Base-by-base conservation (phyloP, 2,797 vertebrate species). In the Protosalanx chinensis region DNA sequence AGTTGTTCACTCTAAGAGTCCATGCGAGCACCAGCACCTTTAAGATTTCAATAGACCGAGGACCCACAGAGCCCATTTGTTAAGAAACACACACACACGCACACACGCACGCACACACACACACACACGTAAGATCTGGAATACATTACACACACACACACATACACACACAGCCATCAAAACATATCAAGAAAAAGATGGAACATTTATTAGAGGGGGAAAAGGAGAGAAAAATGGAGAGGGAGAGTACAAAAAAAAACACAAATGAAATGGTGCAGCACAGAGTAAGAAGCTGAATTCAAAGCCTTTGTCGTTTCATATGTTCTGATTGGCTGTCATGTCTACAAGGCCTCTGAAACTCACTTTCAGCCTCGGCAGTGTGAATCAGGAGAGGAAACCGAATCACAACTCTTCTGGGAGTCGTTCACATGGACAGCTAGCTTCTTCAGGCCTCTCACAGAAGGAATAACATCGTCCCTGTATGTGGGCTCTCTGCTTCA, bases 201-300 rank as follows among this genome's bases (percentile, higher is more conserved):
- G 18, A 20, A 68, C 30, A 62, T 35, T 51, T 56, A 18, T 64
- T 56, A n/a, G 16, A 53, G 4, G 15, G 5, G 12, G 12, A 46
- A 46, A 51, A n/a, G 23, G 37, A 10, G 37, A 12, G 37, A 41
- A 41, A 41, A 37, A 37, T 6, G 35, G 41, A 46, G 41, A 46
- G 41, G 41, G 10, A 3, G 41, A 46, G 13, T 46, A 13, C 5
- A 20, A 6, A 15, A 29, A 46, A 65, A 68, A n/a, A 30, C 23
- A 69, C 32, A 62, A 8, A 73, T 64, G 4, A 75, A 72, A 61
- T 49, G 33, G 41, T 51, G 27, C 65, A 15, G 13, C 30, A 37
- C 37, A 2, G 70, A 69, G 65, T 37, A 35, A 67, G 56, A 33
- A 64, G 46, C 73, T 73, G 74, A 82, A 76, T 70, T 70, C 15